A percentile compares a stretch with the other conserved stretches of the same genome.
Evolutionary conservation across 2,113 vertebrate species (phyloP).

Genomic region (Cariama cristata): DNA sequence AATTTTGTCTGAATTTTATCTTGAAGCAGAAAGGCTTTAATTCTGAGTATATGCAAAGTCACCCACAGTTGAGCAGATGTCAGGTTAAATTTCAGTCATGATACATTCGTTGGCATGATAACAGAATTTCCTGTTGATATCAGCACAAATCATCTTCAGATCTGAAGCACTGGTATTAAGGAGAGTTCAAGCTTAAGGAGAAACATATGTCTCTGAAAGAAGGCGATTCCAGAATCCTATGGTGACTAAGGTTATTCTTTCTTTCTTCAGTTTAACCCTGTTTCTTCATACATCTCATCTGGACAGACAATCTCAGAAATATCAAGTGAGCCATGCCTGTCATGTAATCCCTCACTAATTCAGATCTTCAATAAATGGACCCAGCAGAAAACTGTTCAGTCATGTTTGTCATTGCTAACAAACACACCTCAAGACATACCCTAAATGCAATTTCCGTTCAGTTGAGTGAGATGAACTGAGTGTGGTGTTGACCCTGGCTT

Average conservation of each 20-base stretch:
- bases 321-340: background rate
- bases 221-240: background rate
- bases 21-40: background rate
- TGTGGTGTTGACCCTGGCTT: background rate
- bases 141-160: background rate
- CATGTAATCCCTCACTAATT: background rate
- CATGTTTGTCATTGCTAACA: background rate
- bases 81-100: background rate
- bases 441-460: background rate
- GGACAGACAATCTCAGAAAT: background rate
- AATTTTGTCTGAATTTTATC: background rate
- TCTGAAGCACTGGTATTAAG: background rate
- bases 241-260: background rate
- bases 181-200: constrained; percentile 1
- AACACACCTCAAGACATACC: background rate
- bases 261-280: background rate
- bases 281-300: background rate
- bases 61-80: background rate
- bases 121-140: constrained; percentile 7
- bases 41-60: background rate
- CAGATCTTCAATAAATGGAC: background rate
- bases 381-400: background rate
- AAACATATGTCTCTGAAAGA: background rate
- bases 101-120: background rate
- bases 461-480: background rate